phyloP scores from a whole-genome alignment of 2,888 invertebrate genomes.

The Resseliella maxima region DNA sequence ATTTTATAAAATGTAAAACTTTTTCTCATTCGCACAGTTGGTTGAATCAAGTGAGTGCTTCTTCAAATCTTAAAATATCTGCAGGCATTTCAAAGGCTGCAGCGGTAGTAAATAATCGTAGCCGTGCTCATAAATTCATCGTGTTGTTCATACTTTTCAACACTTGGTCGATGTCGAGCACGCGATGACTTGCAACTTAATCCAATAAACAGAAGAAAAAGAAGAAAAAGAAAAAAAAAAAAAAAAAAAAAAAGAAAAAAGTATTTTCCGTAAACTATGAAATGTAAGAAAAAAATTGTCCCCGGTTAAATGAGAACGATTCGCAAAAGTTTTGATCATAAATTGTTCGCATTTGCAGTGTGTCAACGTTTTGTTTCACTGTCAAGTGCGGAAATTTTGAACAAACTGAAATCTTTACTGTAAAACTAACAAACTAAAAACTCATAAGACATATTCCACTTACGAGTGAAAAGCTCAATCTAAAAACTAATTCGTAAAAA shows the following conservation, averaged over 20 bases:
- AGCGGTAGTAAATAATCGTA: background rate
- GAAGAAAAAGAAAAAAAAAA: background rate
- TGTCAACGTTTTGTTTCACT: background rate
- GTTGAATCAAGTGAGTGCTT: background rate
- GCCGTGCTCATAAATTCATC: conserved; percentile 43
- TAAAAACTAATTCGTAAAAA: background rate
- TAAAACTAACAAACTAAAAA: background rate
- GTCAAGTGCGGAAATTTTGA: too few species aligned
- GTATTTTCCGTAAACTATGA: background rate
- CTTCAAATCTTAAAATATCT: background rate
- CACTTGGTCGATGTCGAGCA: background rate
- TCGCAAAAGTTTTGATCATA: background rate
- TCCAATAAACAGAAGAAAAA: background rate
- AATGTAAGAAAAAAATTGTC: background rate
- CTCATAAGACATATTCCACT: background rate
- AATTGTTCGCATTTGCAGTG: background rate
- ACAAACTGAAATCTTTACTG: too few species aligned
- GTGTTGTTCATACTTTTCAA: conserved; percentile 28
- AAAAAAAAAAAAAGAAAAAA: background rate
- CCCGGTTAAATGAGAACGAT: background rate
- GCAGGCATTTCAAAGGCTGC: background rate
- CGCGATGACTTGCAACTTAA: conserved; percentile 41
- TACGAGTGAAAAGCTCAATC: background rate
- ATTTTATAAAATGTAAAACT: background rate
- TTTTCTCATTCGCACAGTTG: background rate